Conservation (phyloP, 2,888 invertebrate genomes). For the Bugula neritina region DNA sequence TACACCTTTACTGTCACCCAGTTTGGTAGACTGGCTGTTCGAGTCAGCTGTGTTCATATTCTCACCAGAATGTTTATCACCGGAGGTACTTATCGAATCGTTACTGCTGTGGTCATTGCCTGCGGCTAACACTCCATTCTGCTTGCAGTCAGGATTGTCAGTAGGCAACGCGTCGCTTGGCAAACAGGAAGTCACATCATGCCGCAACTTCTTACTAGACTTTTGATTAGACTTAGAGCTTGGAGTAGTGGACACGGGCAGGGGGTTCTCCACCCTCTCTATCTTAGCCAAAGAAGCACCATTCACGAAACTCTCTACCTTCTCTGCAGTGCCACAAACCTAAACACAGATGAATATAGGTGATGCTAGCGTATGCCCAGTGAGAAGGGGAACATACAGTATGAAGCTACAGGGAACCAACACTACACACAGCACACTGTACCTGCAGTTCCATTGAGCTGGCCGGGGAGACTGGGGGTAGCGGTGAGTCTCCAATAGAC, state of each 20-base stretch:
- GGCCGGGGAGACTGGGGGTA: conserved; percentile 5
- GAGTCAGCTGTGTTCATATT: neutral
- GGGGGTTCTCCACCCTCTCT: conserved; percentile 37
- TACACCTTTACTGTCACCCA: neutral
- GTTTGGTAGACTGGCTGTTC: neutral
- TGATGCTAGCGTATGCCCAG: too few species aligned
- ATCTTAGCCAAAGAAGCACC: conserved; percentile 36
- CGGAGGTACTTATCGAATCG: neutral
- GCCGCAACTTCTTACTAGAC: neutral
- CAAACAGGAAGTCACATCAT: neutral
- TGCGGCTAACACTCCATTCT: neutral
- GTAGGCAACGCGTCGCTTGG: neutral
- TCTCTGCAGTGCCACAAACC: conserved; percentile 25
- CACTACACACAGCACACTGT: too few species aligned
- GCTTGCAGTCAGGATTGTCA: neutral
- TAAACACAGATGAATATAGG: neutral
- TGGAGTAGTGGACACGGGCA: neutral
- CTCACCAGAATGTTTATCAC: neutral
- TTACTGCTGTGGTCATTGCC: neutral
- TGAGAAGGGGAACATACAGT: too few species aligned
- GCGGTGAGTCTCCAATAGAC: neutral
- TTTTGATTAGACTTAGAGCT: neutral
- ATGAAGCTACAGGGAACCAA: too few species aligned
- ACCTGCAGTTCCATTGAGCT: conserved; percentile 25
- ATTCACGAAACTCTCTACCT: conserved; percentile 13